Evolutionary conservation across 2,113 vertebrate species (phyloP).

Genomic region (Microtus pennsylvanicus): DNA sequence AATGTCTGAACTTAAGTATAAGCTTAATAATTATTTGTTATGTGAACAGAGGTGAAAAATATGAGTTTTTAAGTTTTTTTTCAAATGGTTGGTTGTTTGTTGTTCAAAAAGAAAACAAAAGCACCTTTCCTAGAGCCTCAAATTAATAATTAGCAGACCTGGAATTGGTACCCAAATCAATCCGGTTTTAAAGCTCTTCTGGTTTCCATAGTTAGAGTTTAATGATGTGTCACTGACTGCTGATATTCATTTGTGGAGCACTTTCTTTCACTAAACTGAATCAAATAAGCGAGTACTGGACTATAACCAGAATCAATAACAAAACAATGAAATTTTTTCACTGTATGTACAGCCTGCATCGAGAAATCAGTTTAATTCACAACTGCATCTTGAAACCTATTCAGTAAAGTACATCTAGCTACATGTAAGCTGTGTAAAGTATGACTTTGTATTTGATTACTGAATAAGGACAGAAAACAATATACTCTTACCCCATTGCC

Average conservation of each 20-base stretch:
- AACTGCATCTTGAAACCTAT: neutral
- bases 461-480: neutral
- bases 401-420: neutral
- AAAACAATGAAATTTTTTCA: neutral
- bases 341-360: neutral
- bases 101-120: conserved; percentile 36
- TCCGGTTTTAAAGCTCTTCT: neutral
- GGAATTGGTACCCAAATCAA: neutral
- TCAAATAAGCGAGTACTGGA: neutral
- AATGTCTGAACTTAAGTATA: neutral
- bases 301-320: neutral
- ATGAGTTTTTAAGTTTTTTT: neutral
- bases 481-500: neutral
- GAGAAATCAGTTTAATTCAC: neutral
- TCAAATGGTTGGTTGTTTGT: neutral
- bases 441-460: neutral
- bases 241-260: neutral
- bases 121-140: neutral
- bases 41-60: neutral
- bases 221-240: neutral
- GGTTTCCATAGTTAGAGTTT: neutral
- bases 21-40: neutral
- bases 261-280: neutral
- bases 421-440: neutral
- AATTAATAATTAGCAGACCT: neutral